phyloP scores from a whole-genome alignment of 2,113 vertebrate genomes.

The Eira barbara region DNA sequence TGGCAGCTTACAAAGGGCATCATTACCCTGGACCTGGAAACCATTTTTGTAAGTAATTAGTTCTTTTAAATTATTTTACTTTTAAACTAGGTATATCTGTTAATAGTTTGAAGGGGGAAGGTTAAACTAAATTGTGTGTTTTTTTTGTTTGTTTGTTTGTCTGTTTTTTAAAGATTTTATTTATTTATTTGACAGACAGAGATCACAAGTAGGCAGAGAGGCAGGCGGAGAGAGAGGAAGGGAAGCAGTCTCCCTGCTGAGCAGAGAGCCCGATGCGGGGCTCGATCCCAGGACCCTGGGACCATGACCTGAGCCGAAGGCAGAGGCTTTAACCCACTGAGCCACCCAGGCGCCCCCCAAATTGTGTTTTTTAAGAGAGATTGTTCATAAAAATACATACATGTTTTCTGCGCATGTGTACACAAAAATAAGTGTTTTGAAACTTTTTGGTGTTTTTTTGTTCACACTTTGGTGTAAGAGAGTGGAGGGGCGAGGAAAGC shows the following conservation, averaged over 20 bases:
- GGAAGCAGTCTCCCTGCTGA: no score
- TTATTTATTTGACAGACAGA: no score
- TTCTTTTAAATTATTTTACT: not conserved
- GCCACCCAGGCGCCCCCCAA: not conserved
- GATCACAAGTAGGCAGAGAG: no score
- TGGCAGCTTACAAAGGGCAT: conserved; percentile 97
- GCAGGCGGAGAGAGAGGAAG: no score
- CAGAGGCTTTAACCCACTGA: no score
- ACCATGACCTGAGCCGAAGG: no score
- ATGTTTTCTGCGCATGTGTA: not conserved
- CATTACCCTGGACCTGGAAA: conserved; percentile 99
- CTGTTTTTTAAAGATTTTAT: no score
- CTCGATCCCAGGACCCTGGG: no score
- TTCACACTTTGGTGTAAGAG: not conserved
- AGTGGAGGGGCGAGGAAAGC: not conserved
- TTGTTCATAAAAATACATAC: not conserved
- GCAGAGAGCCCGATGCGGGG: no score
- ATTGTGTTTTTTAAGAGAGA: not conserved
- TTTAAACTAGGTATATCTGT: not conserved
- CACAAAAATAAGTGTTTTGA: not conserved
- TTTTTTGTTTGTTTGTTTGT: no score
- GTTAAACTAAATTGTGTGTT: not conserved
- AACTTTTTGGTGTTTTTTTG: not conserved
- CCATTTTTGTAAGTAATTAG: conserved; percentile 93
- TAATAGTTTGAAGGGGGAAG: not conserved